Evolutionary conservation across 2,888 invertebrate genomes (phyloP), one percentile per base, ranked within the genome.

Genomic region (Nemapogon koenigi): DNA sequence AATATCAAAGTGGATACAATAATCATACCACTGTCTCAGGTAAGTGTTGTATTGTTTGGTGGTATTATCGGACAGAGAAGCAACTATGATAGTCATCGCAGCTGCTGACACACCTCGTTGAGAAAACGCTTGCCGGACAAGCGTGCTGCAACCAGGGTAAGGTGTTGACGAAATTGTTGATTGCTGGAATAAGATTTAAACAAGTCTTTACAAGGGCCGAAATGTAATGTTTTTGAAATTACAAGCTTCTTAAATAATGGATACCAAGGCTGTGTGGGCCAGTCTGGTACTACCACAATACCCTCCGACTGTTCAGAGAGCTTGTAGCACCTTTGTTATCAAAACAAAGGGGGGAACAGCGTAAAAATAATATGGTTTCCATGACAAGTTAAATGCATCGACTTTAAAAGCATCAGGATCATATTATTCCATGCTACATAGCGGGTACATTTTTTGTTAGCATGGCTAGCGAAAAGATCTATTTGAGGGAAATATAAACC

Each of bases 301-400:
- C 45, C 45, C 1, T 29, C 18, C 7, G 45, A 40, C 15, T 40
- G 26, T 3, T 45, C 43, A 29, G 7, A 45, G 43, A 32, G 43
- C 41, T 28, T 38, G 35, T 4, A 45, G 16, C 11, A 35, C 14
- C 29, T 46, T 46, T n/a, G 42, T 32, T n/a, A 45, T 41, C 15
- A 43, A 10, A 2, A 39, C 36, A 16, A 42, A 41, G 6, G 42
- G 44, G 1, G 44, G 42, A 19, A 44, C 41, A 2, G 42, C 39
- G 25, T 46, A 45, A 14, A 45, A 44, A 8, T 28, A 42, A 35
- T 26, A 38, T 7, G 4, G 4, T 1, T 14, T 38, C 43, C 43
- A 43, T 8, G 30, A 15, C 13, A 43, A n/a, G 1, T 41, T 43
- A 10, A 43, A 43, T 16, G 43, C 43, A 15, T 44, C 42, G 18